Base-by-base conservation (phyloP, 2,888 invertebrate genomes). In the Drosophila mettleri region DNA sequence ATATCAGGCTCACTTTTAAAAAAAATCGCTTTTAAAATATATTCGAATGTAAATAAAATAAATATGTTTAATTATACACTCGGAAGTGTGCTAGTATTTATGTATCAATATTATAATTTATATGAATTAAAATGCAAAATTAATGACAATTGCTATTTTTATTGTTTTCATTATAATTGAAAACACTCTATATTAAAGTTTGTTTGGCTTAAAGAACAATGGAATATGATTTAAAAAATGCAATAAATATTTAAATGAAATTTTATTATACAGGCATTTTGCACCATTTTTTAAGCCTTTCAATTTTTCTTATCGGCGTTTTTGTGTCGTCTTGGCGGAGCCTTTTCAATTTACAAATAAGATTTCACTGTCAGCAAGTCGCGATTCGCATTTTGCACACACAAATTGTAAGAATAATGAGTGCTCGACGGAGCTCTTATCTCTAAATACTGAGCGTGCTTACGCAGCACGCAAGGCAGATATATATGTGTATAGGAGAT, bases 341-440 rank as follows among this genome's bases (percentile, higher is more conserved):
- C 20, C 58, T 55, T 70, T 85, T 80, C 80, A 80, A 77, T 77
- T 82, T 82, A 41, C 65, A 71, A 79, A 85, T 77, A 77, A 79
- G 62, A 65, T 64, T 80, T 77, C 67, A 60, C 52, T 86, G 80
- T 86, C 81, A 77, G 83, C 83, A 78, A 61, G 76, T 67, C 71
- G 69, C 45, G 31, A 58, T 72, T 80, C 62, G 51, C 62, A 72
- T 69, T 86, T 62, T 51, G 46, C 58, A 67, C 52, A 67, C 52
- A 80, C 79, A 78, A 63, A 78, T 83, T 68, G 78, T 63, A 63
- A 59, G 78, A 80, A 69, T 80, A 86, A 82, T 72, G 83, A 69
- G 68, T 41, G 33, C 52, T 9, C 34, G 2, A 39, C 45, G 22
- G 59, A 49, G 54, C 61, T 69, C 73, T 68, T 80, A 77, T 68